phyloP scores from a whole-genome alignment of 2,113 vertebrate genomes.

The Pterocles burchelli region DNA sequence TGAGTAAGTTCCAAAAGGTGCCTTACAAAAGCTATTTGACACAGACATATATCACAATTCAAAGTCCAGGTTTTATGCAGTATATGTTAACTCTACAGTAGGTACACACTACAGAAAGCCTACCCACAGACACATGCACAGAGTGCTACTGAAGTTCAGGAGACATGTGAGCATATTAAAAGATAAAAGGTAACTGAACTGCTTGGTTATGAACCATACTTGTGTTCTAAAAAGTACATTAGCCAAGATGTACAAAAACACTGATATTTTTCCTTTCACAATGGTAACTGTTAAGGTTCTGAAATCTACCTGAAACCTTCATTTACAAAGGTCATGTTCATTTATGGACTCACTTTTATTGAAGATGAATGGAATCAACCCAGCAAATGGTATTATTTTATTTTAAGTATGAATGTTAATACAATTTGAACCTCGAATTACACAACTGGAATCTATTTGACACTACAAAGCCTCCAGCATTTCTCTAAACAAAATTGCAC shows the following conservation, averaged over 20 bases:
- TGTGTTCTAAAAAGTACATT: neutral
- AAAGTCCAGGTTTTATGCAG: neutral
- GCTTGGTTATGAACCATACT: neutral
- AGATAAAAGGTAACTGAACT: neutral
- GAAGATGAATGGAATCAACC: conserved; percentile 16
- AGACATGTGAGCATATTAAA: neutral
- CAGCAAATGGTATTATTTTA: conserved; percentile 26
- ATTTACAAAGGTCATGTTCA: conserved; percentile 19
- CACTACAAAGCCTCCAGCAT: conserved; percentile 39
- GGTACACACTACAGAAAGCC: neutral
- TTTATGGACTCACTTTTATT: conserved; percentile 28
- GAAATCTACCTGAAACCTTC: conserved; percentile 27
- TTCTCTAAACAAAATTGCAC: conserved; percentile 49
- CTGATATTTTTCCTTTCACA: neutral
- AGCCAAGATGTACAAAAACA: neutral
- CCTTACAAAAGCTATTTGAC: neutral
- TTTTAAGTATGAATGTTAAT: conserved; percentile 26
- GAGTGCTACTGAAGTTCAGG: neutral
- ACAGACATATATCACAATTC: neutral
- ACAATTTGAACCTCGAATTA: conserved; percentile 53
- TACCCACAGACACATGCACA: neutral
- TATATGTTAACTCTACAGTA: neutral
- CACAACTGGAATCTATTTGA: conserved; percentile 44
- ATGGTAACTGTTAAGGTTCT: neutral
- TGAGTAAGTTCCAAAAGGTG: neutral